A percentile compares a stretch with the other conserved stretches of the same genome.
These are phyloP conservation scores for Caiman crocodilus DNA, from an alignment of 2,797 vertebrate genomes.

Conservation along the genomic window DNA sequence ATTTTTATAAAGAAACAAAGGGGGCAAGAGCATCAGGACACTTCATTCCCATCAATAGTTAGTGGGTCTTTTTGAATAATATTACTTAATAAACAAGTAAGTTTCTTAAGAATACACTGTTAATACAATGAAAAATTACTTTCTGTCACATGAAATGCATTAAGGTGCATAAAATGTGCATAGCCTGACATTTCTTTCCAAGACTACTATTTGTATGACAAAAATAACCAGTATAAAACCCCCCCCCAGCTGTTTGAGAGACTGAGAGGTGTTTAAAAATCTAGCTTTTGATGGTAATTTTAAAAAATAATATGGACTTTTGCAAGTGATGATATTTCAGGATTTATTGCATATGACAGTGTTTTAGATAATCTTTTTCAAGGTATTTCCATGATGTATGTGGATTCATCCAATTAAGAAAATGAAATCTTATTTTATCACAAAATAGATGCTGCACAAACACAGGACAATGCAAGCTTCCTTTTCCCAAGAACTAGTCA, in stretches of 20 bases:
- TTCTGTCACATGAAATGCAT: slow-evolving; percentile 29
- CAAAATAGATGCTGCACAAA: too few species aligned
- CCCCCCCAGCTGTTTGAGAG: too few species aligned
- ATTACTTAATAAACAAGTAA: not conserved
- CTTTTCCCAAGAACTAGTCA: not conserved
- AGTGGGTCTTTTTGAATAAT: not conserved
- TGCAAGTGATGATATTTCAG: too few species aligned
- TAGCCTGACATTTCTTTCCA: not conserved
- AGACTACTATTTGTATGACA: slow-evolving; percentile 25
- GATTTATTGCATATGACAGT: too few species aligned
- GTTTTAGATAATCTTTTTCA: too few species aligned
- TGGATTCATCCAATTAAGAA: too few species aligned
- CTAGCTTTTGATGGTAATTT: not conserved
- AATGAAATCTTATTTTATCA: too few species aligned
- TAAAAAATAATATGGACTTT: not conserved
- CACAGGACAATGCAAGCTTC: too few species aligned
- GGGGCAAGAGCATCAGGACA: too few species aligned
- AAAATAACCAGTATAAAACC: slow-evolving; percentile 35
- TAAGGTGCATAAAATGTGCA: slow-evolving; percentile 28
- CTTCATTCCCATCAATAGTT: not conserved
- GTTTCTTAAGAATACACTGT: not conserved
- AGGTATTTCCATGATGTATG: too few species aligned
- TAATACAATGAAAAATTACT: slow-evolving; percentile 32
- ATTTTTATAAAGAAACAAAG: not conserved
- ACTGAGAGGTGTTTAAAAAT: slow-evolving; percentile 2